Evolutionary conservation across 2,113 vertebrate genomes (phyloP), one percentile per base, ranked within the genome.

Genomic region (Lates calcarifer): DNA sequence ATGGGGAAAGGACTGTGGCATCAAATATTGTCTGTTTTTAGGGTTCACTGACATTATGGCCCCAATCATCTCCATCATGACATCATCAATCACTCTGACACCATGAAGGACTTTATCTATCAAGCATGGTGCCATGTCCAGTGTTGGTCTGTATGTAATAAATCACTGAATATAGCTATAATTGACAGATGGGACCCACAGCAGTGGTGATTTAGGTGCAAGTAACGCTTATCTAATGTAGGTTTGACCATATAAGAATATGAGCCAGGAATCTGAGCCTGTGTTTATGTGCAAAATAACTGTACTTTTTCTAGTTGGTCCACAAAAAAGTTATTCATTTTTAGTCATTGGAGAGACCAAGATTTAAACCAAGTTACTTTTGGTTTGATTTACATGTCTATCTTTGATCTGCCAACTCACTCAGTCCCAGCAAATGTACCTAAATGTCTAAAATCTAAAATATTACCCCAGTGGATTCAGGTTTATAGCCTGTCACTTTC

Each of bases 81-180:
- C 64, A 55, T 4, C 79, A 85, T 91, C 77, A 68, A 69, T 93
- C 88, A 92, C 26, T 73, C 10, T 79, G 81, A 91, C 88, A 88
- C 53, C 61, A 47, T 77, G 68, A 84, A 87, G 77, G 79, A 75
- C 70, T 77, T 76, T 49, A 79, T 74, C 63, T 70, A n/a, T 78
- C 55, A 65, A 61, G 67, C 73, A 74, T 70, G 64, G 20, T 60
- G n/a, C 31, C 41, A 9, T 71, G 73, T 53, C 70, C 55, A 58
- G 18, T 15, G 3, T 67, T 74, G 68, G 58, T 45, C 11, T 63
- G 1, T 63, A 22, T 71, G 72, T 73, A 55, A 84, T 74, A 33
- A 74, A 90, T 87, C 82, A 79, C 4, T 56, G 29, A 37, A 31
- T 55, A 1, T 26, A 12, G 29, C 37, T 79, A 15, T 75, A 77